Base-by-base conservation (phyloP, 2,113 vertebrate species). In the Pao palembangensis region DNA sequence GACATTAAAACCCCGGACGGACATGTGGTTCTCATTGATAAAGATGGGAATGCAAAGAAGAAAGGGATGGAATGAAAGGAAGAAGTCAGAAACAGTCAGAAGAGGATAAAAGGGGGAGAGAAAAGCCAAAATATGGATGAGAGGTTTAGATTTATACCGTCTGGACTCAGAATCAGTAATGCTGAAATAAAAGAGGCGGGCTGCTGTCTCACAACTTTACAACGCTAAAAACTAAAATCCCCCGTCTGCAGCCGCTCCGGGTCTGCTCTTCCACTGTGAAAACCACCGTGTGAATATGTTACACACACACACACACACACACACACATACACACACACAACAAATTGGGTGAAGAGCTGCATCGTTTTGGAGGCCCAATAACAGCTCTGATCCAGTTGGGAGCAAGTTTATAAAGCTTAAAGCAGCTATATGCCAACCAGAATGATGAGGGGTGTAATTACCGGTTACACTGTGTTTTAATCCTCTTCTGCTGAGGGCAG, bases 11-110 rank as follows among this genome's bases (percentile, higher is more conserved):
- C 43, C 55, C 73, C 65, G 66, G 49, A 56, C 28, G 31, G 60
- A 73, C 80, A 85, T 73, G 69, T 69, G 81, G 67, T 83, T 81
- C 55, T 58, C 38, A 74, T 78, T 71, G 64, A 51, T 38, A 50
- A 64, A 52, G 49, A 31, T 66, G 42, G 43, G 46, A 28, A 58
- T 43, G 20, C 6, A 41, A 38, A 59, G 20, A 25, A 47, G 5
- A 47, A 47, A 56, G 46, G 23, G 21, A 15, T 10, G 55, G 41
- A 1, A 23, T 16, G 42, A 18, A 34, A 25, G 21, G 43, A 65
- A 62, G 31, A 19, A 38, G 51, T 31, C 17, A 58, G 51, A 62
- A 58, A 67, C 59, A 28, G 48, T 64, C 17, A 49, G 47, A 19
- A 16, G 55, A 71, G 44, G 61, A 69, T 71, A 43, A 64, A 71